Evolutionary conservation across 2,888 invertebrate genomes (phyloP), one percentile per base, ranked within the genome.

Genomic region (Amphipoea lucens): DNA sequence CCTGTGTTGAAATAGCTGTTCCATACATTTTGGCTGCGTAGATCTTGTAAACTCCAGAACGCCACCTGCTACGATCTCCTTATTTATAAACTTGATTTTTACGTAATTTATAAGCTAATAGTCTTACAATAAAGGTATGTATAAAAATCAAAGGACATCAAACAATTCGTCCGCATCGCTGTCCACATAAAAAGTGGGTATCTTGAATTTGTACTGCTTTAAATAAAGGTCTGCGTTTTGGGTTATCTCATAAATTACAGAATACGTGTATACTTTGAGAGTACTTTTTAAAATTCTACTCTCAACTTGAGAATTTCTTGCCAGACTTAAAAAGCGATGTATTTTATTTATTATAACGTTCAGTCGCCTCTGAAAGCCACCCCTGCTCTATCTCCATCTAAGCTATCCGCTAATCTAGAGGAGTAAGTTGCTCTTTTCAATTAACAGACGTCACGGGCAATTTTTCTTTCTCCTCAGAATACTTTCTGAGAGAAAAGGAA

Each of bases 401-500:
- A 69, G 63, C 79, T 86, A 79, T 84, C 82, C 85, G 77, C 90
- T 91, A 92, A 92, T 93, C 91, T 89, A 89, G 90, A 89, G 86
- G 89, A 92, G 91, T 89, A 88, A 91, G 87, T 91, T 92, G 92
- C 90, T 91, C 90, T 90, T 91, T 94, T 90, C 92, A 94, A 93
- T 94, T 94, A 94, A 91, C 92, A 92, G 89, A 89, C 87, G 92
- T 91, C 93, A 88, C 90, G 42, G 85, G 84, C 91, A 91, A 93
- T 93, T 91, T 93, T 93, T 92, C 92, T 91, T 90, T 81, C 79
- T 80, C 74, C 81, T 81, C 67, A 45, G 77, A 86, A 80, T 81
- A 77, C 76, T 81, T 88, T 84, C 78, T 78, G 81, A 80, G 84
- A 86, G 82, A 84, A 88, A 91, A 87, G 84, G 81, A 87, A 90